phyloP scores from a whole-genome alignment of 2,888 invertebrate species.

The Patella caerulea region DNA sequence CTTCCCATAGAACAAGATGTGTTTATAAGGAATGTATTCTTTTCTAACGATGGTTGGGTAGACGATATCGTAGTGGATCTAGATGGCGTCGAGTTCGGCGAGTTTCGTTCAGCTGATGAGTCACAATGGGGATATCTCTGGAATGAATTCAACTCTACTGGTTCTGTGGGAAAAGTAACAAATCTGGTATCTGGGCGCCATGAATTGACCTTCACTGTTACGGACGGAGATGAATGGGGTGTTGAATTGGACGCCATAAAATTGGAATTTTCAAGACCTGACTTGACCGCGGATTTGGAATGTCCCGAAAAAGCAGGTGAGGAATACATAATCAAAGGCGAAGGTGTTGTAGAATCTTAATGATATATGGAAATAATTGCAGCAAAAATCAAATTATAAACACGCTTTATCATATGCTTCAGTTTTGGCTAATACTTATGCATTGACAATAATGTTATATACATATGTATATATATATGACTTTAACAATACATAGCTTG shows the following conservation, averaged over 20 bases:
- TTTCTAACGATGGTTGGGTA: conserved; percentile 19
- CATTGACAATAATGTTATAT: too few species aligned
- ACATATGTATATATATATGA: too few species aligned
- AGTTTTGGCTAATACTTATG: too few species aligned
- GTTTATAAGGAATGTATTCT: conserved; percentile 14
- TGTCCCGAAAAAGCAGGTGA: conserved; percentile 16
- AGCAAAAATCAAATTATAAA: too few species aligned
- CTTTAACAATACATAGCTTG: too few species aligned
- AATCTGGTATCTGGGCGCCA: conserved; percentile 12
- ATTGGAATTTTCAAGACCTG: conserved; percentile 6
- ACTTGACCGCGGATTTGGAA: conserved; percentile 1
- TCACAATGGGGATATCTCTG: conserved; percentile 12
- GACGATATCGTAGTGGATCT: conserved; percentile 15
- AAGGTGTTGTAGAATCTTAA: background rate
- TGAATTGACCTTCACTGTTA: conserved; percentile 11
- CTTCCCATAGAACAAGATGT: conserved; percentile 7
- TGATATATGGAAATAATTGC: too few species aligned
- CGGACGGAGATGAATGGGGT: conserved; percentile 14
- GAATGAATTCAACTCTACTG: conserved; percentile 16
- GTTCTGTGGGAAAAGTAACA: background rate
- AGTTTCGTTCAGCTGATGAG: conserved; percentile 8
- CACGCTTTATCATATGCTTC: too few species aligned
- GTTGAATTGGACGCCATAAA: conserved; percentile 17
- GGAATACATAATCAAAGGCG: background rate
- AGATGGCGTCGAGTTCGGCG: conserved; percentile 9